These are phyloP conservation scores for Diabrotica virgifera DNA, from an alignment of 1,140 invertebrate species.

Conservation along the genomic window DNA sequence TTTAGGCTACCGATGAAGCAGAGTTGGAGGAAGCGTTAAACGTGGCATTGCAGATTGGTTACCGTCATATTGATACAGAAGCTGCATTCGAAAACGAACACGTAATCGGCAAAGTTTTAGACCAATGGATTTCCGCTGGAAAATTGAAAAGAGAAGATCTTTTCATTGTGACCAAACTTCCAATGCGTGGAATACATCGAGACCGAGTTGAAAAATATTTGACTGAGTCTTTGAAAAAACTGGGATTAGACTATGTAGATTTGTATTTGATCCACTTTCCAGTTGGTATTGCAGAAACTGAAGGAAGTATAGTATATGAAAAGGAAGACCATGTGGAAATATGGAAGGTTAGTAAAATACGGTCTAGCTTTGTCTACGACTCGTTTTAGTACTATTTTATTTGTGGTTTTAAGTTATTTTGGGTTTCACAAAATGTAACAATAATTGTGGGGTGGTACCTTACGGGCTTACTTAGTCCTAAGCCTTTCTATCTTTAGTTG, in stretches of 20 bases:
- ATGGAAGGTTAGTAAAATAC: conserved; percentile 64
- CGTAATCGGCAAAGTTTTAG: conserved; percentile 70
- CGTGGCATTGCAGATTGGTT: conserved; percentile 61
- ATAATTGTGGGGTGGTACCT: no score
- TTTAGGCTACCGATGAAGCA: conserved; percentile 48
- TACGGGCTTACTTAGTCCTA: no score
- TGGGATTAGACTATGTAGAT: conserved; percentile 77
- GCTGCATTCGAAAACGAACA: conserved; percentile 76
- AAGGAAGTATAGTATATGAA: conserved; percentile 34
- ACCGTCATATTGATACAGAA: conserved; percentile 45
- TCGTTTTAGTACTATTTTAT: no score
- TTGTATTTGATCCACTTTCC: conserved; percentile 81
- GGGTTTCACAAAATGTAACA: no score
- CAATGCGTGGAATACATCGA: conserved; percentile 49
- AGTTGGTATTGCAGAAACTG: conserved; percentile 59
- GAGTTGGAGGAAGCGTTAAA: conserved; percentile 68
- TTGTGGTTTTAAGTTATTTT: no score
- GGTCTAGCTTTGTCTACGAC: no score
- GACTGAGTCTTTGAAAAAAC: conserved; percentile 64
- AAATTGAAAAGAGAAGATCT: conserved; percentile 71
- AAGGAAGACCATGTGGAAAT: conserved; percentile 60
- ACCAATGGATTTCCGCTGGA: conserved; percentile 68
- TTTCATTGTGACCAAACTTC: conserved; percentile 65
- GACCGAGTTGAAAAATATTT: conserved; percentile 50
- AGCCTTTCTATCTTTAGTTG: no score